phyloP scores from a whole-genome alignment of 2,888 invertebrate species.

The Drosophila antonietae region DNA sequence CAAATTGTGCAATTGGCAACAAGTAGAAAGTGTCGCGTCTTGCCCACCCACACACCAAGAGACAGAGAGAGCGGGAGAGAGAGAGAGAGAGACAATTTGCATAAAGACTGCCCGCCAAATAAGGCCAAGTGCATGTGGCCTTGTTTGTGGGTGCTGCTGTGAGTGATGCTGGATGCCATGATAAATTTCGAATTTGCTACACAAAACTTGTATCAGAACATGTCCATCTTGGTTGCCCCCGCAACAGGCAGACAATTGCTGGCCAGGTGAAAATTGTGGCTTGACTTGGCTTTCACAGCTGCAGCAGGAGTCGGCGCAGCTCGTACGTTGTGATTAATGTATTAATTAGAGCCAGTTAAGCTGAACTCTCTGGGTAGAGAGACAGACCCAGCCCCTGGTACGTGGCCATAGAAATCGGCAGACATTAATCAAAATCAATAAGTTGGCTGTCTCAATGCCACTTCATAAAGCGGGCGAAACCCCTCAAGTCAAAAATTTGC shows the following conservation, averaged over 20 bases:
- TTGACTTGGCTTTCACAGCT: slow-evolving; percentile 58
- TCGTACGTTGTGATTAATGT: slow-evolving; percentile 64
- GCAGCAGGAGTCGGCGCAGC: slow-evolving; percentile 7
- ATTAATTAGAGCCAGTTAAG: slow-evolving; percentile 73
- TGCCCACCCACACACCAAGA: slow-evolving; percentile 63
- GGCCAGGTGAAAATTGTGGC: slow-evolving; percentile 57
- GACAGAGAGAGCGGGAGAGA: background rate
- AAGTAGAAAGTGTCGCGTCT: slow-evolving; percentile 65
- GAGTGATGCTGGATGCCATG: slow-evolving; percentile 62
- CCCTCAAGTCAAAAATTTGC: slow-evolving; percentile 71
- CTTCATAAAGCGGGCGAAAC: slow-evolving; percentile 56
- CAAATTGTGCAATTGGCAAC: slow-evolving; percentile 48
- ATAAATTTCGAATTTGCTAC: slow-evolving; percentile 80
- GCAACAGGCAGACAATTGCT: slow-evolving; percentile 26
- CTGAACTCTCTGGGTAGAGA: slow-evolving; percentile 41
- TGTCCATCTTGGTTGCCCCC: slow-evolving; percentile 72
- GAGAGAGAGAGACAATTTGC: slow-evolving; percentile 44
- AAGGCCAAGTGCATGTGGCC: slow-evolving; percentile 54
- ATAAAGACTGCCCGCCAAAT: slow-evolving; percentile 66
- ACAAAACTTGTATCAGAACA: slow-evolving; percentile 77
- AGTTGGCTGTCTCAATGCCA: slow-evolving; percentile 71
- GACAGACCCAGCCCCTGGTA: slow-evolving; percentile 61
- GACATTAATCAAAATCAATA: slow-evolving; percentile 79
- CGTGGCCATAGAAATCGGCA: slow-evolving; percentile 68
- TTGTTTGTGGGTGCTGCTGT: slow-evolving; percentile 63